These are phyloP conservation scores for Leuciscus waleckii DNA, from an alignment of 2,797 vertebrate genomes.

Conservation along the genomic window DNA sequence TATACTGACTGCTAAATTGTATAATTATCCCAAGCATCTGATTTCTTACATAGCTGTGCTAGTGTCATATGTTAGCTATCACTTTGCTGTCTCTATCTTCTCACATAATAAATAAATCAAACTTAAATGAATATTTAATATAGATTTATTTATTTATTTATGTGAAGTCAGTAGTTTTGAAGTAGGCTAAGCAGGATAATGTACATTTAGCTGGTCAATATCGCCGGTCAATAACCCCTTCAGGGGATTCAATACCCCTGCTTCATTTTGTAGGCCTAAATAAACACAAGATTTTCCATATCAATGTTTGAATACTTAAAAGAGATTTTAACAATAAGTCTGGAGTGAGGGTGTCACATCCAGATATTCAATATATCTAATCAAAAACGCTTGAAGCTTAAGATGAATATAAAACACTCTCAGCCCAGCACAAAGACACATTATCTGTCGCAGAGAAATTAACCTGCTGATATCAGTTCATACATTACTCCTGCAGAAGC, in stretches of 20 bases:
- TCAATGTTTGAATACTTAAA: not conserved
- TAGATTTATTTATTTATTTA: not conserved
- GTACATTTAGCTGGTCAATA: not conserved
- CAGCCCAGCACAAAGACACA: not conserved
- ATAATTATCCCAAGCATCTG: not conserved
- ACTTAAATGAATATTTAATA: not conserved
- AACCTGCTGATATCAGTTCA: constrained; percentile 22
- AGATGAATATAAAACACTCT: not conserved
- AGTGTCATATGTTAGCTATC: not conserved
- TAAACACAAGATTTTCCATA: not conserved
- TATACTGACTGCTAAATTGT: not conserved
- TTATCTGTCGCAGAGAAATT: not conserved
- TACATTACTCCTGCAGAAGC: not conserved
- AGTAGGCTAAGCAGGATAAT: not conserved
- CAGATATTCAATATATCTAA: not conserved
- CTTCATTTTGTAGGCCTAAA: not conserved
- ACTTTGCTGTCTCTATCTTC: not conserved
- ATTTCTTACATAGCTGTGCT: not conserved
- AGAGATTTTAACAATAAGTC: not conserved
- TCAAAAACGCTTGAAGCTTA: not conserved
- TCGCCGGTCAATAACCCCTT: not conserved
- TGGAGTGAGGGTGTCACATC: not conserved
- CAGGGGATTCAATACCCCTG: not conserved
- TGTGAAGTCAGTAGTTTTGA: not conserved
- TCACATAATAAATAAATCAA: constrained; percentile 9